Conservation (phyloP, 2,888 invertebrate genomes). For the Nomada goodeniana region DNA sequence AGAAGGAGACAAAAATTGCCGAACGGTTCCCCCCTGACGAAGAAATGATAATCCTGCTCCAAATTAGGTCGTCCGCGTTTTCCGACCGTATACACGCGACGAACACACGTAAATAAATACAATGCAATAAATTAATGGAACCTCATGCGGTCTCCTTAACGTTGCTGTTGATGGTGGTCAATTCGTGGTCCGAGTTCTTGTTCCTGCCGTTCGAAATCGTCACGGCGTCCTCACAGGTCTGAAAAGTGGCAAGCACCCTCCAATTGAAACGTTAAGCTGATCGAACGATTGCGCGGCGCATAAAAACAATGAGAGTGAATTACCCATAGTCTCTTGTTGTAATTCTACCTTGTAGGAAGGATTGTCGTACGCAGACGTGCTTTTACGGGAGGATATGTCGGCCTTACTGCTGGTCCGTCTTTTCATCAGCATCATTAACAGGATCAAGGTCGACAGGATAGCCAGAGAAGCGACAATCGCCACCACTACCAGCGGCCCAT, state of each 20-base stretch:
- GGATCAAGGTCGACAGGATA: conserved; percentile 91
- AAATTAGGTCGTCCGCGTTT: too few relatives aligned
- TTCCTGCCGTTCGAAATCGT: conserved; percentile 77
- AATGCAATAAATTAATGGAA: conserved; percentile 73
- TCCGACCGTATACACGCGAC: neutral
- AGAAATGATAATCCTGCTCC: conserved; percentile 4
- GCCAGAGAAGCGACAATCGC: conserved; percentile 94
- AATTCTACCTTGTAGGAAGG: conserved; percentile 97
- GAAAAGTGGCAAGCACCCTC: neutral
- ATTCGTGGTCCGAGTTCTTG: conserved; percentile 79
- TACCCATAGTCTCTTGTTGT: conserved; percentile 97
- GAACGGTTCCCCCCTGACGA: conserved; percentile 1
- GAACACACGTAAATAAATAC: conserved; percentile 68
- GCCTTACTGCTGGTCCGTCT: conserved; percentile 88
- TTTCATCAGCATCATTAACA: conserved; percentile 92
- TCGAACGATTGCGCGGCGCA: conserved; percentile 6
- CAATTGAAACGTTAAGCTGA: too few relatives aligned
- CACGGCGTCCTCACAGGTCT: conserved; percentile 83
- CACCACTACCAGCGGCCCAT: conserved; percentile 94
- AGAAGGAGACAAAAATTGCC: neutral
- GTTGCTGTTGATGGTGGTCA: conserved; percentile 78
- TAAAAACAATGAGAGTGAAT: conserved; percentile 77
- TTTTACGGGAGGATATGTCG: conserved; percentile 93
- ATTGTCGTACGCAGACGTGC: conserved; percentile 96
- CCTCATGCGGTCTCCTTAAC: conserved; percentile 77